These are phyloP conservation scores for Gnathonemus echidnorhynchus DNA, from an alignment of 2,113 vertebrate species.

Conservation along the genomic window DNA sequence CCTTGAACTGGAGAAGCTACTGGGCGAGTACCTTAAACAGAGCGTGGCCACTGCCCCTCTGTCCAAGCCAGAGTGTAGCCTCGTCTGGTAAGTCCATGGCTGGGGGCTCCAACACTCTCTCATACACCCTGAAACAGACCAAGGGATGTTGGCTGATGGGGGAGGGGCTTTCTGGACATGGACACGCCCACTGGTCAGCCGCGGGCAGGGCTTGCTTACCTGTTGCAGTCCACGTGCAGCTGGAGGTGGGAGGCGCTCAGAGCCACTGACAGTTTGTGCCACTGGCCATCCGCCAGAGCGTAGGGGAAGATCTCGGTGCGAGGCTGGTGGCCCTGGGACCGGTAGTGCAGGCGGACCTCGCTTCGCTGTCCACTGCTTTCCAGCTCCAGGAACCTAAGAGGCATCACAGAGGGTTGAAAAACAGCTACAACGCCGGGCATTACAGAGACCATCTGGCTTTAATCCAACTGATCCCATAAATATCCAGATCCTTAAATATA, in stretches of 20 bases:
- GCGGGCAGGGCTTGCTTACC: constrained; percentile 53
- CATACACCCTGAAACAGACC: constrained; percentile 68
- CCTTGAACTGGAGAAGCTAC: background rate
- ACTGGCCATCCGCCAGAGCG: constrained; percentile 75
- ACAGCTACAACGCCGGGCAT: background rate
- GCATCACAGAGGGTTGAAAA: background rate
- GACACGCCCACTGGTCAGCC: background rate
- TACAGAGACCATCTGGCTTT: no score
- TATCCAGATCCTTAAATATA: background rate
- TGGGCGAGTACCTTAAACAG: constrained; percentile 71
- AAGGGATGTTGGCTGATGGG: background rate
- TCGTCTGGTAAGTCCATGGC: constrained; percentile 70
- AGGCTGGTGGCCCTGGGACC: constrained; percentile 58
- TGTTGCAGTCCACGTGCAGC: constrained; percentile 80
- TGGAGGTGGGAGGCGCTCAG: constrained; percentile 76
- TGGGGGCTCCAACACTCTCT: constrained; percentile 72
- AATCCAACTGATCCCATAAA: background rate
- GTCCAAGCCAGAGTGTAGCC: constrained; percentile 75
- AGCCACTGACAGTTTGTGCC: constrained; percentile 77
- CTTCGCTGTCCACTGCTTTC: constrained; percentile 79
- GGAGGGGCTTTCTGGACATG: background rate
- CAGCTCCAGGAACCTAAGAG: constrained; percentile 73
- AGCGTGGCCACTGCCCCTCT: constrained; percentile 77
- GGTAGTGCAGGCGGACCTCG: constrained; percentile 79
- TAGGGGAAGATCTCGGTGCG: constrained; percentile 81